Base-by-base conservation (phyloP, 2,797 vertebrate genomes). In the Hemitrygon akajei region DNA sequence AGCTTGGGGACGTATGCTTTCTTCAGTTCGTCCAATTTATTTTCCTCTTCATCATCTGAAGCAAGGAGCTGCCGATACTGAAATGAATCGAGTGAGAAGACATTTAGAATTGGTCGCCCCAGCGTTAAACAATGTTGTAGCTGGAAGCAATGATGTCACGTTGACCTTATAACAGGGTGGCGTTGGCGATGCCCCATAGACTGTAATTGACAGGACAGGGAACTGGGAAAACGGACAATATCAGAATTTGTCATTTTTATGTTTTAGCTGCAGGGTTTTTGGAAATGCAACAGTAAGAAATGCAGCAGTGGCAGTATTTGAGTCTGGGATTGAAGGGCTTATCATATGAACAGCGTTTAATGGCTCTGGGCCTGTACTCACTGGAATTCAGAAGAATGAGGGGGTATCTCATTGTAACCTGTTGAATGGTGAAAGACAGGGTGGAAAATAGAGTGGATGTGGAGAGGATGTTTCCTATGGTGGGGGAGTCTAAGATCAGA, bases 1-100 rank as follows among this genome's bases (percentile, higher is more conserved):
- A 99, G 97, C 96, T 99, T 99, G 95, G 99, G 99, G 94, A 99
- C 99, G 80, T 98, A 99, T 71, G 98, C 98, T 95, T 99, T 99
- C 94, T 99, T 98, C 93, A 95, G 95, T 96, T 98, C 98, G 94
- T 96, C 95, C 0, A 97, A 96, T 95, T 97, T 98, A 94, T 96
- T 95, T 12, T 99, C 99, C 66, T 99, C 98, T 0, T 99, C 99
- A 94, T 99, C 98, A 97, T 99, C 98, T 94, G 98, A 99, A 94
- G 97, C 98, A 6, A 99, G 98, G 80, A 99, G 96, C 95, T 99
- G 98, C 96, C 99, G 99, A 96, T 99, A 98, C 99, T 99, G 96
- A 93, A 94, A 94, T 58, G 40, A 20, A 93, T 30, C 12, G 47
- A 91, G 34, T 37, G 34, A 11, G 60, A 27, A 76, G 27, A 93